Evolutionary conservation across 2,888 invertebrate genomes (phyloP), one percentile per base, ranked within the genome.

Genomic region (Macrophya annulata): DNA sequence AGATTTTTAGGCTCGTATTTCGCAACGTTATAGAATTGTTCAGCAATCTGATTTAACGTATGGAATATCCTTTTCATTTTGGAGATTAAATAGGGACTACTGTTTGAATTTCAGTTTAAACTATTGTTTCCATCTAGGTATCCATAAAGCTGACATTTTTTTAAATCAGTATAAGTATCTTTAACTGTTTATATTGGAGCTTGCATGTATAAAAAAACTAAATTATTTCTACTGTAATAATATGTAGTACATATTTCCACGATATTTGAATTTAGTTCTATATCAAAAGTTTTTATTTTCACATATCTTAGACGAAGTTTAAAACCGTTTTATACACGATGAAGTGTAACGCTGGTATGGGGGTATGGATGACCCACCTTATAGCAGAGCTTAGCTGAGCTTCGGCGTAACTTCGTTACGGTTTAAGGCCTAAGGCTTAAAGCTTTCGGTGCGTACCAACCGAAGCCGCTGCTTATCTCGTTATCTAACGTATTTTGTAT

Each of bases 21-120:
- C 40, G 88, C 87, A 90, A 89, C 88, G 89, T 89, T 89, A 31
- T 31, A 89, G 90, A 88, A 89, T 87, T 31, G 45, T 81, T 81
- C 21, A 21, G 15, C 62, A 62, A 81, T 81, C 81, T 81, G 43
- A 81, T 81, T 81, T 51, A 15, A 21, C 45, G n/a, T 45, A 74
- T 31, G 9, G 43, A 81, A 43, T 81, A 21, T 81, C 15, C 4
- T 51, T 81, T 62, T 43, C 10, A 45, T 43, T 62, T n/a, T 15
- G 43, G 40, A 31, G 8, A 51, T 31, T 31, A 10, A 12, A 15
- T 10, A 25, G 40, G 76, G n/a, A 15, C 48, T 25, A 21, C 71
- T 71, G 37, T 48, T 77, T 37, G 8, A 31, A 48, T 31, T 51
- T 31, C 51, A 6, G 15, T 31, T 31, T 37, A 31, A 51, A 77